Evolutionary conservation across 2,888 invertebrate species (phyloP), one percentile per base, ranked within the genome.

Genomic region (Sminthurides aquaticus): DNA sequence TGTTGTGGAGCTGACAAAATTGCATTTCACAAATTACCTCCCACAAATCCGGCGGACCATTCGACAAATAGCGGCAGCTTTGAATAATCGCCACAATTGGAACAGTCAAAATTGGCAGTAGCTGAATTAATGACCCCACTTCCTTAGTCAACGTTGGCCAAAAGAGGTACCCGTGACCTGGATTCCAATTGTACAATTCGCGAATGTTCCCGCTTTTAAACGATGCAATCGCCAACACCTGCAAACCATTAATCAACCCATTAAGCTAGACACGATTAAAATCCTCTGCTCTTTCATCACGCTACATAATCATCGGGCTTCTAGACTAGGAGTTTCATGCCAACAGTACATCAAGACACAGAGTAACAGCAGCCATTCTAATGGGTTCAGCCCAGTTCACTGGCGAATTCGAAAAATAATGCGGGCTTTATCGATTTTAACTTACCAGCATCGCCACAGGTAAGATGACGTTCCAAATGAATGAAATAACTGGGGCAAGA

Each of bases 401-500:
- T n/a, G n/a, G n/a, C n/a, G n/a, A n/a, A n/a, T n/a, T n/a, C n/a
- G n/a, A n/a, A n/a, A n/a, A n/a, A n/a, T n/a, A n/a, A n/a, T n/a
- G n/a, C n/a, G n/a, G n/a, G n/a, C n/a, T n/a, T n/a, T n/a, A n/a
- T n/a, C n/a, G n/a, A n/a, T n/a, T n/a, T n/a, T n/a, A 59, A 80
- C 82, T 81, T 76, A 91, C 90, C 81, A 91, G 86, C 60, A 92
- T 80, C 5, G 88, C 84, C 61, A 91, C 88, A 0, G 93, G 92
- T 75, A 92, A 79, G 62, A 91, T 81, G 1, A 93, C 89, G 76
- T 90, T 93, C 93, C 93, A 94, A 0, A 87, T 87, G 77, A 93
- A 90, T 2, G 89, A 88, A 25, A 90, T 78, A 67, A 91, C 79
- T 11, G 88, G 86, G 3, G 86, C 87, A 8, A 71, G 67, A 25